Conservation (phyloP, 2,797 vertebrate species). For the Acipenser oxyrinchus region DNA sequence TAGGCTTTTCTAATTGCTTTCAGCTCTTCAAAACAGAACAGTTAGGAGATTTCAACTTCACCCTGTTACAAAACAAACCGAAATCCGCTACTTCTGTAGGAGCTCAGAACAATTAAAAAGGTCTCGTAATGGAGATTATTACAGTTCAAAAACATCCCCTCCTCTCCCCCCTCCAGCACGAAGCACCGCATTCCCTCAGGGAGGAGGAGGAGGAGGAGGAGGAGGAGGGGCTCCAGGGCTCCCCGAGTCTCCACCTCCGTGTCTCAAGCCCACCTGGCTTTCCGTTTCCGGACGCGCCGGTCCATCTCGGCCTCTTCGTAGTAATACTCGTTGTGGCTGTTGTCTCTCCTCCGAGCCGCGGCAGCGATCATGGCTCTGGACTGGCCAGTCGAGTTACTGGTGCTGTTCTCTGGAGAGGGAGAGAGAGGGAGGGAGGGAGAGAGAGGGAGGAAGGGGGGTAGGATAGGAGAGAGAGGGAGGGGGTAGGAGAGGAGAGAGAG, state of each 20-base stretch:
- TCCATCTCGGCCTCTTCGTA: slow-evolving; percentile 91
- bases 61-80: no score
- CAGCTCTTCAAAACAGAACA: no score
- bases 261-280: background rate
- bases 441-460: background rate
- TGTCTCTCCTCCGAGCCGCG: slow-evolving; percentile 73
- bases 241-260: background rate
- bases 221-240: no score
- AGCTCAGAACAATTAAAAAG: no score
- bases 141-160: no score
- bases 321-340: slow-evolving; percentile 86
- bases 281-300: slow-evolving; percentile 55
- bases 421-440: slow-evolving; percentile 5
- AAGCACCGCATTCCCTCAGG: no score
- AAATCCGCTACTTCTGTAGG: no score
- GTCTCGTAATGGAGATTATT: no score
- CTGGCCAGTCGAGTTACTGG: slow-evolving; percentile 79
- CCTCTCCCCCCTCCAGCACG: no score
- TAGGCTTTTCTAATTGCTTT: no score
- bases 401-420: slow-evolving; percentile 68
- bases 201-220: no score
- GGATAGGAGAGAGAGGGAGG: background rate
- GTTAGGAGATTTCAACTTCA: no score
- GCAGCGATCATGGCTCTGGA: slow-evolving; percentile 80
- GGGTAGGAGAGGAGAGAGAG: background rate